These are phyloP conservation scores for Megalops cyprinoides DNA, from an alignment of 2,797 vertebrate species.

Conservation along the genomic window DNA sequence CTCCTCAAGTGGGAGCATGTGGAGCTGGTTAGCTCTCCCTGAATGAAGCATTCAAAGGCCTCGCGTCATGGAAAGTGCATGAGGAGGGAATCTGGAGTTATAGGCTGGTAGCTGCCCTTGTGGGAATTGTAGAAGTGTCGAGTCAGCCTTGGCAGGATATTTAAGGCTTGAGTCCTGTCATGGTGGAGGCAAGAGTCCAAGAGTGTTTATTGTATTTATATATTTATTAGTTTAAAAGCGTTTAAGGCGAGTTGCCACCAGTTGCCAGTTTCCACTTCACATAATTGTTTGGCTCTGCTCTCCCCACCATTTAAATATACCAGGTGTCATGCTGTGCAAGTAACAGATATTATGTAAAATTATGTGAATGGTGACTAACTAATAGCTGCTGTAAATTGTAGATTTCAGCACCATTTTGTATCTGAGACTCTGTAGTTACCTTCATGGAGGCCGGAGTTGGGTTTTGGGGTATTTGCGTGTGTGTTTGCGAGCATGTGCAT, in stretches of 20 bases:
- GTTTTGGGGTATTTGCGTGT: too few species aligned
- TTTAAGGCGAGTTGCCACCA: neutral
- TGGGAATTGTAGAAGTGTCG: neutral
- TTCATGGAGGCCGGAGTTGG: too few species aligned
- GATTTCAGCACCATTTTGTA: neutral
- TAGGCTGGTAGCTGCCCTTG: neutral
- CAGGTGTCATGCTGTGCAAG: neutral
- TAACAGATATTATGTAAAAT: neutral
- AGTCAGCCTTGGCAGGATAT: neutral
- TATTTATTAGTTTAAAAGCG: neutral
- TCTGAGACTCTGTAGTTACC: too few species aligned
- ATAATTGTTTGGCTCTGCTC: neutral
- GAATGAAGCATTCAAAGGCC: slow-evolving; percentile 7
- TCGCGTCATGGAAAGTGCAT: neutral
- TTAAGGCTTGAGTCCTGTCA: neutral
- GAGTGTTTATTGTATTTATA: neutral
- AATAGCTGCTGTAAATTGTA: too few species aligned
- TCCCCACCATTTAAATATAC: neutral
- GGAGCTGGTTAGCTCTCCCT: neutral
- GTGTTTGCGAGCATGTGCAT: neutral
- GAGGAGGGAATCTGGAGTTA: neutral
- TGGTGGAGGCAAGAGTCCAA: neutral
- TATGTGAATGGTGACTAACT: too few species aligned
- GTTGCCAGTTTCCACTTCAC: neutral
- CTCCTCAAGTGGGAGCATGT: neutral